Evolutionary conservation across 2,113 vertebrate genomes (phyloP).

Genomic region (Neogale vison): DNA sequence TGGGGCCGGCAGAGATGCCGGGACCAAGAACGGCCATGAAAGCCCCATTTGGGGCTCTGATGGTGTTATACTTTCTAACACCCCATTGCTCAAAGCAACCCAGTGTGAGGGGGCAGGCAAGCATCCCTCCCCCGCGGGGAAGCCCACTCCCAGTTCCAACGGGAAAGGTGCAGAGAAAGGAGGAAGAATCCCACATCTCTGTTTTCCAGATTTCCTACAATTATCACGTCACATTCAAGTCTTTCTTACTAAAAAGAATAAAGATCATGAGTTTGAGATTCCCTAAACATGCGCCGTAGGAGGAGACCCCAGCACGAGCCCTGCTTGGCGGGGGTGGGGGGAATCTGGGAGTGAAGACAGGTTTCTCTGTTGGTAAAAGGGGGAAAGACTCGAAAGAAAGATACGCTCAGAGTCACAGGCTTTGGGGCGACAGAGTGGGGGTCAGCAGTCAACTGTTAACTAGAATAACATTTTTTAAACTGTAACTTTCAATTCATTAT

Average conservation of each 20-base stretch:
- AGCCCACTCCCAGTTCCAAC: too few relatives aligned
- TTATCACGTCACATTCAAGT: not conserved
- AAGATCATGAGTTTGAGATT: not conserved
- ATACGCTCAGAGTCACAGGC: not conserved
- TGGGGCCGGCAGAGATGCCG: not conserved
- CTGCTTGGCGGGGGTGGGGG: rapidly evolving
- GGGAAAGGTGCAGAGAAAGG: too few relatives aligned
- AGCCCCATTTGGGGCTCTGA: not conserved
- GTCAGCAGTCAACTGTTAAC: not conserved
- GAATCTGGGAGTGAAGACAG: rapidly evolving
- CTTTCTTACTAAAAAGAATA: not conserved
- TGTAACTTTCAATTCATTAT: not conserved
- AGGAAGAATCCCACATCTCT: too few relatives aligned
- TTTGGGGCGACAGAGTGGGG: rapidly evolving
- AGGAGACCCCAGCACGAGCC: not conserved
- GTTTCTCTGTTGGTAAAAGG: not conserved
- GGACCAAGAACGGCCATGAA: not conserved
- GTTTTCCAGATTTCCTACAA: not conserved
- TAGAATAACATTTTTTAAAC: not conserved
- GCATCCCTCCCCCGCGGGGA: rapidly evolving
- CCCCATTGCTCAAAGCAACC: too few relatives aligned
- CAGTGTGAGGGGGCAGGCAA: rapidly evolving
- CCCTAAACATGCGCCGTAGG: rapidly evolving
- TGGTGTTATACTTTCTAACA: rapidly evolving
- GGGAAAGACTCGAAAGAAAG: not conserved